Percentiles rank a stretch among this genome's conserved stretches.
These are phyloP conservation scores for Gracilinanus agilis DNA, from an alignment of 2,113 vertebrate genomes.

Conservation along the genomic window DNA sequence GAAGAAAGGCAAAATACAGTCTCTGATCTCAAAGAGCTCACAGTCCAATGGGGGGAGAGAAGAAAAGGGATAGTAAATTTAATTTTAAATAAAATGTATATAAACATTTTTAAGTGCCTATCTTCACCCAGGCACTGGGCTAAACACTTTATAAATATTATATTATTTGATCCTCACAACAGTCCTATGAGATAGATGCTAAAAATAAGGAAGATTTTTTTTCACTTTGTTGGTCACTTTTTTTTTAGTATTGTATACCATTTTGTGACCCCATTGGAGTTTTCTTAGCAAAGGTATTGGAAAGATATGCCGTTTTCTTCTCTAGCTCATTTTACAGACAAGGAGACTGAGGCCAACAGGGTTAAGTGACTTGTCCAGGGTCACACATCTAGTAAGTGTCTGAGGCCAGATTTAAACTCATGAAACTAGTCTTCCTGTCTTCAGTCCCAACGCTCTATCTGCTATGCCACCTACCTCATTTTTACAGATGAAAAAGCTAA, in stretches of 20 bases:
- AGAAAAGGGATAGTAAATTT: background rate
- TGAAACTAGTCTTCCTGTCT: too few relatives aligned
- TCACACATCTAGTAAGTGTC: too few relatives aligned
- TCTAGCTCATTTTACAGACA: too few relatives aligned
- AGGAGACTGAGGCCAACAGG: too few relatives aligned
- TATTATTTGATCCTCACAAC: background rate
- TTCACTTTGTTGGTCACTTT: too few relatives aligned
- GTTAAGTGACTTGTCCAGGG: too few relatives aligned
- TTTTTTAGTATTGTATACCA: too few relatives aligned
- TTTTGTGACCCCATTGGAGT: too few relatives aligned
- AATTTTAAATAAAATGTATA: background rate
- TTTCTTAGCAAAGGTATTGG: too few relatives aligned
- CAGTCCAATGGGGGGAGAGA: background rate
- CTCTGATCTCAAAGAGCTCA: background rate
- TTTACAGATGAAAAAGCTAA: background rate
- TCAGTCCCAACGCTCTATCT: too few relatives aligned
- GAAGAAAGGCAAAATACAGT: background rate
- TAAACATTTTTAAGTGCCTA: background rate
- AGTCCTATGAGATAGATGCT: background rate
- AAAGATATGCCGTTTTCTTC: too few relatives aligned
- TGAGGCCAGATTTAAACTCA: too few relatives aligned
- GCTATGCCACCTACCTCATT: background rate
- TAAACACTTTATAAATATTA: background rate
- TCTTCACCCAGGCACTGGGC: background rate
- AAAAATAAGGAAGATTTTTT: background rate